Evolutionary conservation across 2,113 vertebrate species (phyloP).

Genomic region (Podarcis muralis): DNA sequence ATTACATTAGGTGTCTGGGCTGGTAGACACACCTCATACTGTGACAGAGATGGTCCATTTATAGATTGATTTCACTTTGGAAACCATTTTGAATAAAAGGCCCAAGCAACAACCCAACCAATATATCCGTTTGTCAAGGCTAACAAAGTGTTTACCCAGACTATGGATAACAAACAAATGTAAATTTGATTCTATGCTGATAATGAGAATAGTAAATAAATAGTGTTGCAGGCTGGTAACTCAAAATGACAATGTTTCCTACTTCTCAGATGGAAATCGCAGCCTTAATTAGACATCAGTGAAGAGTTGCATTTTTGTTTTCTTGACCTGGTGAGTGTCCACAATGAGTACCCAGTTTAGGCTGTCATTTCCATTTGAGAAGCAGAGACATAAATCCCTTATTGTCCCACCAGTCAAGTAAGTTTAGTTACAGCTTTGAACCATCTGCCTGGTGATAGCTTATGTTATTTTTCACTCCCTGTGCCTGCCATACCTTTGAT

Average conservation of each 20-base stretch:
- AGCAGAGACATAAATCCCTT: not conserved
- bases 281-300: not conserved
- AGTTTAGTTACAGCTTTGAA: conserved; percentile 1
- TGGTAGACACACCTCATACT: not conserved
- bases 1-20: not conserved
- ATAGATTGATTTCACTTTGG: not conserved
- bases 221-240: not conserved
- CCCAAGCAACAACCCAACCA: not conserved
- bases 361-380: not conserved
- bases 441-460: conserved; percentile 21
- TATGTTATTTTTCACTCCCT: conserved; percentile 8
- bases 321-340: not conserved
- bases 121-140: not conserved
- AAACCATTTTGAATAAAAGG: not conserved
- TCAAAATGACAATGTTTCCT: not conserved
- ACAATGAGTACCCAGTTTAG: not conserved
- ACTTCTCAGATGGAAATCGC: not conserved
- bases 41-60: not conserved
- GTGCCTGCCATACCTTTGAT: conserved; percentile 17
- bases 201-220: not conserved
- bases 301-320: not conserved
- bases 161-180: not conserved
- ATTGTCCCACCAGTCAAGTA: not conserved
- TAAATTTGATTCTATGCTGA: not conserved
- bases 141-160: not conserved